Conservation (phyloP, 2,888 invertebrate genomes). For the Drosophila sordidapex region DNA sequence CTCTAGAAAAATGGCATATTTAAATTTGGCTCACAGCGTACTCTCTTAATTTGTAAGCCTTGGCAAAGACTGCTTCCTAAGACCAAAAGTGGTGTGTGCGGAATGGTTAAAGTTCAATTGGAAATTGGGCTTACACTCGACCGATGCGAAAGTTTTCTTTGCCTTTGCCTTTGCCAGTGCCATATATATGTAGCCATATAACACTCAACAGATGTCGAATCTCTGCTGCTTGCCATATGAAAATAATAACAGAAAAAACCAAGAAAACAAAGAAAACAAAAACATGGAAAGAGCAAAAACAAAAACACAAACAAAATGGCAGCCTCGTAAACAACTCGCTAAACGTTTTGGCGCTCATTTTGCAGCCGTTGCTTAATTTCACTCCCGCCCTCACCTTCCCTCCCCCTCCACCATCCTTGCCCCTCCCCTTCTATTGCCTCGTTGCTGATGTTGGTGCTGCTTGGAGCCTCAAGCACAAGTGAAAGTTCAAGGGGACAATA, state of each 20-base stretch:
- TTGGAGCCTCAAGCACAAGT: conserved; percentile 65
- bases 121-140: conserved; percentile 39
- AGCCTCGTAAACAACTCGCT: conserved; percentile 76
- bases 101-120: conserved; percentile 46
- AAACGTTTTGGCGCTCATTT: conserved; percentile 77
- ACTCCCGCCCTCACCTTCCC: conserved; percentile 2
- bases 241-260: conserved; percentile 22
- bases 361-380: conserved; percentile 77
- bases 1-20: neutral
- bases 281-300: conserved; percentile 1
- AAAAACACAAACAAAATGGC: conserved; percentile 54
- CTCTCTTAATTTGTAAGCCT: conserved; percentile 7
- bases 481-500: conserved; percentile 69
- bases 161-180: conserved; percentile 1
- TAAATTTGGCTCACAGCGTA: neutral
- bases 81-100: neutral
- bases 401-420: neutral
- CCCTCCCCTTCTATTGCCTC: neutral
- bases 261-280: conserved; percentile 1
- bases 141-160: conserved; percentile 41
- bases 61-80: conserved; percentile 6
- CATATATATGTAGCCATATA: conserved; percentile 13
- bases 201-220: conserved; percentile 65
- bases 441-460: conserved; percentile 41
- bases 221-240: conserved; percentile 38